Evolutionary conservation across 1,140 invertebrate genomes (phyloP).

Genomic region (Bradynema listronoti): DNA sequence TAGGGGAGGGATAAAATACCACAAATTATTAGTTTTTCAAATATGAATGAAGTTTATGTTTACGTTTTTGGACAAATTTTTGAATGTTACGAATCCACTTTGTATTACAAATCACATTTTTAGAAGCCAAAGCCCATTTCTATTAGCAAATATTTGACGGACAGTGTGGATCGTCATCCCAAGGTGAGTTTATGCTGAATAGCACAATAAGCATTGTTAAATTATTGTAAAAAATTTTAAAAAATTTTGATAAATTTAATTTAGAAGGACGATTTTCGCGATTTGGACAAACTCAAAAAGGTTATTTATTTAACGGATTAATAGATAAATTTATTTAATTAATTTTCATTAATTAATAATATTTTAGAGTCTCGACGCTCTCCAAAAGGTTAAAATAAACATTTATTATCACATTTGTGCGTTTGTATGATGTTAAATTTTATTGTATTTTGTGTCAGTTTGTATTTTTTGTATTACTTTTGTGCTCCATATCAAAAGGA

Average conservation of each 20-base stretch:
- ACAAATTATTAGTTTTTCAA: no score
- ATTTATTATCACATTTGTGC: no score
- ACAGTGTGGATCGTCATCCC: constrained; percentile 49
- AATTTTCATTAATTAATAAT: constrained; percentile 5
- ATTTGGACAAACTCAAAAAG: constrained; percentile 50
- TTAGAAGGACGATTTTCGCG: constrained; percentile 41
- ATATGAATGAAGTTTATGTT: no score
- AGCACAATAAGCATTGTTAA: not conserved
- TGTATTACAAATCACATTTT: no score
- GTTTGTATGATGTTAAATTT: constrained; percentile 11
- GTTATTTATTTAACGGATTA: no score
- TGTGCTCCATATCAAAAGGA: no score
- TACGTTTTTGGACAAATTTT: no score
- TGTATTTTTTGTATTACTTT: no score
- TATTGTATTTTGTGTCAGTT: no score
- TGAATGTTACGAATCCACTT: no score
- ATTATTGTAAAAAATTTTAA: no score
- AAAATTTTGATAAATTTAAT: constrained; percentile 17
- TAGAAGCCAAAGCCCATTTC: constrained; percentile 50
- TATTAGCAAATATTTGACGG: constrained; percentile 47
- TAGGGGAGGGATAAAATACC: no score
- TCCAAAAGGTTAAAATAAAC: constrained; percentile 55
- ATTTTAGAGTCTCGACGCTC: constrained; percentile 50
- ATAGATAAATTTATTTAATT: not conserved
- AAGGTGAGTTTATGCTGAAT: constrained; percentile 26